Base-by-base conservation (phyloP, 2,113 vertebrate genomes). In the Pterocles burchelli region DNA sequence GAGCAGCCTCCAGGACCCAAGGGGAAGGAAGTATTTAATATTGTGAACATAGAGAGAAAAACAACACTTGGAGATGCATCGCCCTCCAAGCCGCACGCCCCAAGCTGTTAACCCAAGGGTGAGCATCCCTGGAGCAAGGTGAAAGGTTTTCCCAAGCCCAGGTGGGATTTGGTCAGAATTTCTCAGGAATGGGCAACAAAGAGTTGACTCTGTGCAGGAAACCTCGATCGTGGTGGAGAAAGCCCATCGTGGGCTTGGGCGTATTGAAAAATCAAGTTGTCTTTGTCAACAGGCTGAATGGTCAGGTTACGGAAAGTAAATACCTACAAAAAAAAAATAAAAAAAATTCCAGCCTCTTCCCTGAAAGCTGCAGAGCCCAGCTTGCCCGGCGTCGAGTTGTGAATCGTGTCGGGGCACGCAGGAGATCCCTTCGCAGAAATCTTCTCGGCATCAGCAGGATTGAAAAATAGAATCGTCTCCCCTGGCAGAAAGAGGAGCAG, bases 1-100 rank as follows among this genome's bases (percentile, higher is more conserved):
- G 77, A 77, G 4, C 86, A 59, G 18, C 82, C 85, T 43, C 43
- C 28, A 33, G 80, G 29, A 58, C 75, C 16, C 10, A 38, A 80
- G 41, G 73, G 94, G 90, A 93, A 96, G 95, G 94, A 95, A 96
- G 18, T 8, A 19, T 93, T 93, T 45, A 31, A 85, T 76, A 28
- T 36, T 55, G 54, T 49, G 94, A 87, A 25, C 17, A 1, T 0
- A 4, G 57, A 51, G 75, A 58, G 71, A 41, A 90, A 88, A 95
- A 90, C 79, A 93, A 10, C 54, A 4, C 33, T 36, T 31, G 4
- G 11, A 16, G 88, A 11, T 7, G 52, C 84, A 31, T 12, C 78
- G 0, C 51, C 66, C 54, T 85, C 1, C 18, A 74, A 52, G 54
- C 43, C 2, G 0, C 0, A 0, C 1, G 0, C 74, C 55, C 77